A percentile compares a stretch with the other conserved stretches of the same genome.
phyloP scores from a whole-genome alignment of 2,888 invertebrate genomes.

The Morinoia aosen region DNA sequence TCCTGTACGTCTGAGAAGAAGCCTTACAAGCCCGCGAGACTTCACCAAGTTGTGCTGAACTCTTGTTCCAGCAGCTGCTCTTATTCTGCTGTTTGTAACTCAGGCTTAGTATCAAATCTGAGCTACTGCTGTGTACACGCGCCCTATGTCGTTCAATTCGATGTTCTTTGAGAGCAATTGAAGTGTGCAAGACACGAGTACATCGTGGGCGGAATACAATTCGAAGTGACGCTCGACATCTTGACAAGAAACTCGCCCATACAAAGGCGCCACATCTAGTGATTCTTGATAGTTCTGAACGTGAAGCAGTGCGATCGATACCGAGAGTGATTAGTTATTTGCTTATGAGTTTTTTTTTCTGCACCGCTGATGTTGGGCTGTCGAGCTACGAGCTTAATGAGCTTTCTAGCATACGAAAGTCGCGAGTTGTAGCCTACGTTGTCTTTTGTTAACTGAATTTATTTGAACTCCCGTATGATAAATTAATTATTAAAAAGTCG shows the following conservation, averaged over 20 bases:
- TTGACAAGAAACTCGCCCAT: neutral
- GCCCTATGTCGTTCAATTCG: neutral
- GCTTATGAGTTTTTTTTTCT: neutral
- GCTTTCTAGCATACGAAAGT: neutral
- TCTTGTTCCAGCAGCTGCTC: neutral
- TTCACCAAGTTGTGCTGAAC: neutral
- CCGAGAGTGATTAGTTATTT: neutral
- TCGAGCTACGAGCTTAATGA: neutral
- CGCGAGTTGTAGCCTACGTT: neutral
- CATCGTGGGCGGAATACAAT: neutral
- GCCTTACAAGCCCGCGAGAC: neutral
- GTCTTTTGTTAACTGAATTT: neutral
- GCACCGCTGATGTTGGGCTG: neutral
- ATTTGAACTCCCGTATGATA: neutral
- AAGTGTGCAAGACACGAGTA: neutral
- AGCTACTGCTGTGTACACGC: neutral
- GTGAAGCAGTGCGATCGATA: neutral
- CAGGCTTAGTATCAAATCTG: conserved; percentile 36
- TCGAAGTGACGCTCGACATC: neutral
- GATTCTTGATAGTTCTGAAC: neutral
- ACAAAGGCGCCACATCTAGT: neutral
- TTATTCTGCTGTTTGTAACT: neutral
- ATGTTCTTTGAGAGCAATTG: neutral
- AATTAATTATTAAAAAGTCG: neutral
- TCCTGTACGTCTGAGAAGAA: neutral